phyloP scores from a whole-genome alignment of 2,113 vertebrate genomes.

The Protobothrops mucrosquamatus region DNA sequence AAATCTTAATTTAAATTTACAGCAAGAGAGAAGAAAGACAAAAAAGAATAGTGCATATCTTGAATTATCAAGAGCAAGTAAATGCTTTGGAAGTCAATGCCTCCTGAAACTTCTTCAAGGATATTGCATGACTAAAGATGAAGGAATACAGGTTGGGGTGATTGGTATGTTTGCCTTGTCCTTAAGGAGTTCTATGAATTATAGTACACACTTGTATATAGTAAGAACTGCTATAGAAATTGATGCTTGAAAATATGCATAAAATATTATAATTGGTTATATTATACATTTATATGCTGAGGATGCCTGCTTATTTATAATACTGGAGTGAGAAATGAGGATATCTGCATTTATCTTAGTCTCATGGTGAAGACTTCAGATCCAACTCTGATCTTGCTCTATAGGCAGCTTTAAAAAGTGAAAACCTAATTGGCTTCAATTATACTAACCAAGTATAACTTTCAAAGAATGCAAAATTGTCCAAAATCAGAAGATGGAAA shows the following conservation, averaged over 20 bases:
- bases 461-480: background rate
- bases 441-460: background rate
- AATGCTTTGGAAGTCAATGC: conserved; percentile 71
- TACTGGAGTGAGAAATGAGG: conserved; percentile 56
- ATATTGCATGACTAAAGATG: conserved; percentile 55
- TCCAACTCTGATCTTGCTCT: conserved; percentile 70
- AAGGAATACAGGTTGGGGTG: conserved; percentile 81
- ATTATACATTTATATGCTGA: background rate
- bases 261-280: background rate
- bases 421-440: background rate
- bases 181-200: background rate
- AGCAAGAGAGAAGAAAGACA: conserved; percentile 71
- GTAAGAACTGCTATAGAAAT: background rate
- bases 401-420: background rate
- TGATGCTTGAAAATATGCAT: background rate
- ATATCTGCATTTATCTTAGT: conserved; percentile 53
- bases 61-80: conserved; percentile 64
- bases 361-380: conserved; percentile 63
- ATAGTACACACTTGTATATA: background rate
- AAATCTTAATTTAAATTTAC: background rate
- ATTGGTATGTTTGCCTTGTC: conserved; percentile 75
- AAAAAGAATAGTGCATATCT: conserved; percentile 46
- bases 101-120: conserved; percentile 77
- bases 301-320: background rate
- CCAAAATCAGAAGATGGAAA: background rate